phyloP scores from a whole-genome alignment of 2,888 invertebrate genomes.

The Leptinotarsa peninsularis region DNA sequence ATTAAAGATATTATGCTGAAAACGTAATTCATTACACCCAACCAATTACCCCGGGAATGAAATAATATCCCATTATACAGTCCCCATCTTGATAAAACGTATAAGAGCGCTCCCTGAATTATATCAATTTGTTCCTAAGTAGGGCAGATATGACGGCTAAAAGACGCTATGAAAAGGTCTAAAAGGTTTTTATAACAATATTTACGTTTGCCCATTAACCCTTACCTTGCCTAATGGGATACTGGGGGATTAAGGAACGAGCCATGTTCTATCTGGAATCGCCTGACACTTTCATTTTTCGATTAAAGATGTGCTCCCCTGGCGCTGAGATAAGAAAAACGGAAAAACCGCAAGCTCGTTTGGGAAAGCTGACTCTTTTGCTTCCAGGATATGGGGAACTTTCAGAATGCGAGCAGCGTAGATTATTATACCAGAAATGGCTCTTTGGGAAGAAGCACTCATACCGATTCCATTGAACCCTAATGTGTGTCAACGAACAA shows the following conservation, averaged over 20 bases:
- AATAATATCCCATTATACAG: slow-evolving; percentile 20
- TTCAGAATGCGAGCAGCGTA: neutral
- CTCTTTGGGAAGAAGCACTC: neutral
- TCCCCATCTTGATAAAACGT: slow-evolving; percentile 18
- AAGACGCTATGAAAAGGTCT: slow-evolving; percentile 33
- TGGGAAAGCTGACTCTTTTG: neutral
- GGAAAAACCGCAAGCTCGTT: slow-evolving; percentile 21
- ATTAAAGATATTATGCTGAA: slow-evolving; percentile 20
- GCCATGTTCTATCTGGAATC: slow-evolving; percentile 36
- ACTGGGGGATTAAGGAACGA: slow-evolving; percentile 33
- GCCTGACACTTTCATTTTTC: slow-evolving; percentile 40
- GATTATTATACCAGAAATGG: neutral
- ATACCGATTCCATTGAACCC: neutral
- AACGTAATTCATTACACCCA: slow-evolving; percentile 19
- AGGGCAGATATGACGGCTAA: slow-evolving; percentile 34
- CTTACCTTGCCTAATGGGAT: slow-evolving; percentile 38
- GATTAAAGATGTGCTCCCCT: slow-evolving; percentile 43
- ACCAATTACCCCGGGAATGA: slow-evolving; percentile 13
- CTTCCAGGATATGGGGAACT: slow-evolving; percentile 3
- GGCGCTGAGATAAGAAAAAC: slow-evolving; percentile 27
- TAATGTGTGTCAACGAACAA: no score
- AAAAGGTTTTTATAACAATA: slow-evolving; percentile 40
- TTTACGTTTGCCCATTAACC: slow-evolving; percentile 39
- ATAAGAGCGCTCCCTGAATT: slow-evolving; percentile 15
- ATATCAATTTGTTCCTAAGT: slow-evolving; percentile 32